Conservation (phyloP, 2,113 vertebrate species). For the Gymnogyps californianus region DNA sequence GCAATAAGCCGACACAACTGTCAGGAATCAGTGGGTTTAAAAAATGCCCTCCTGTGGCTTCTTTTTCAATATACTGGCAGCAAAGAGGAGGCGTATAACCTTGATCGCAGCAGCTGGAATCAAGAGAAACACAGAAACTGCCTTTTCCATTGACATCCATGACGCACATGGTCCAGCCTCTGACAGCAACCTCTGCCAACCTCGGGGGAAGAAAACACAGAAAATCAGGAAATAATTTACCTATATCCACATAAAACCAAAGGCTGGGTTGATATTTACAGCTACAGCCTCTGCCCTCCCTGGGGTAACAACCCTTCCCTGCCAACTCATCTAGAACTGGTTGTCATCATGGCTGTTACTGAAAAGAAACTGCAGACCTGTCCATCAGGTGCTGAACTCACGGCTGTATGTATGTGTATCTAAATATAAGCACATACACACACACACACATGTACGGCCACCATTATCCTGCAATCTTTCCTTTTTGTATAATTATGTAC, state of each 20-base stretch:
- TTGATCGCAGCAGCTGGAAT: background rate
- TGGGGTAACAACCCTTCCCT: background rate
- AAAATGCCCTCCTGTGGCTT: background rate
- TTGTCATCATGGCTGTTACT: too few species aligned
- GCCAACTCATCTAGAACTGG: background rate
- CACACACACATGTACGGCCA: background rate
- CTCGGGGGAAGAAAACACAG: background rate
- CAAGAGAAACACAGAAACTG: background rate
- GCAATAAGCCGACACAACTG: background rate
- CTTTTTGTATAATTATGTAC: background rate
- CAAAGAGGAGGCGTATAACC: background rate
- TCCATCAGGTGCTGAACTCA: background rate
- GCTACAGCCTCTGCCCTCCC: background rate
- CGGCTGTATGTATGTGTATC: accelerated
- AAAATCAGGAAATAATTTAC: background rate
- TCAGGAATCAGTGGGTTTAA: background rate
- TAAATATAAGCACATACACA: background rate
- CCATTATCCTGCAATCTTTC: background rate
- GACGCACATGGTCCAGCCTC: background rate
- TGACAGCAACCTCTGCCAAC: background rate
- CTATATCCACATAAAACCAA: background rate
- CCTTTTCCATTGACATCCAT: background rate
- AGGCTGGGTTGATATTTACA: background rate
- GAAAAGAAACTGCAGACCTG: background rate
- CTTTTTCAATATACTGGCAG: background rate